A percentile compares a stretch with the other conserved stretches of the same genome.
Evolutionary conservation across 2,113 vertebrate species (phyloP).

Genomic region (Globicephala melas): DNA sequence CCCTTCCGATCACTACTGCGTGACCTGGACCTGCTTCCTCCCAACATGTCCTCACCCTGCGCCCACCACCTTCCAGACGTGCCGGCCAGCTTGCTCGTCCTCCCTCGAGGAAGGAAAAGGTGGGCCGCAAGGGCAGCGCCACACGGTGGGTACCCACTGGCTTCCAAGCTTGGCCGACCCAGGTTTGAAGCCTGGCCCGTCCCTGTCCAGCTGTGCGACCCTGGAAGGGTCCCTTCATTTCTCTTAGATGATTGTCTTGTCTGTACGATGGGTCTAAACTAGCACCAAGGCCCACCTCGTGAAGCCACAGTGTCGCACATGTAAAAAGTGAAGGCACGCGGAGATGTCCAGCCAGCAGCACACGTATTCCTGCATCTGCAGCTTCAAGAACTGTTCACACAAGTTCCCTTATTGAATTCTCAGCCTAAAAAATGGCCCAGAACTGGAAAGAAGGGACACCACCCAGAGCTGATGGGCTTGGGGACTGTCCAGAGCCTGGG

Average conservation of each 20-base stretch:
- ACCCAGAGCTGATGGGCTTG: neutral
- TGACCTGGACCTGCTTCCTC: no score
- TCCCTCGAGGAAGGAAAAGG: neutral
- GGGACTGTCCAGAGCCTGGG: neutral
- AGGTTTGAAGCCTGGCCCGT: neutral
- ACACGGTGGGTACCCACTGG: neutral
- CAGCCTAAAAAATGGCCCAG: neutral
- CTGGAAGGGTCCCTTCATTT: no score
- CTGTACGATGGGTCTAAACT: neutral
- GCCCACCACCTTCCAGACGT: neutral
- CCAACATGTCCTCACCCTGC: neutral
- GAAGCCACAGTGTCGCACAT: accelerated
- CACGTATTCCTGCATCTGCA: accelerated
- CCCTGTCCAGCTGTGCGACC: neutral
- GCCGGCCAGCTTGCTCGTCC: accelerated
- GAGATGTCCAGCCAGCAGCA: accelerated
- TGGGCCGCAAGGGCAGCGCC: neutral
- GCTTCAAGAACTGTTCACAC: neutral
- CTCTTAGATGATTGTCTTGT: no score
- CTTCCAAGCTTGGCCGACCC: accelerated
- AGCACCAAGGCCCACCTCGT: accelerated
- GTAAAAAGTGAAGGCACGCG: accelerated
- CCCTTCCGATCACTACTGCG: accelerated
- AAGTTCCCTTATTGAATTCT: neutral
- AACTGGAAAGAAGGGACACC: neutral